Conservation (phyloP, 2,113 vertebrate species). For the Lethenteron reissneri region DNA sequence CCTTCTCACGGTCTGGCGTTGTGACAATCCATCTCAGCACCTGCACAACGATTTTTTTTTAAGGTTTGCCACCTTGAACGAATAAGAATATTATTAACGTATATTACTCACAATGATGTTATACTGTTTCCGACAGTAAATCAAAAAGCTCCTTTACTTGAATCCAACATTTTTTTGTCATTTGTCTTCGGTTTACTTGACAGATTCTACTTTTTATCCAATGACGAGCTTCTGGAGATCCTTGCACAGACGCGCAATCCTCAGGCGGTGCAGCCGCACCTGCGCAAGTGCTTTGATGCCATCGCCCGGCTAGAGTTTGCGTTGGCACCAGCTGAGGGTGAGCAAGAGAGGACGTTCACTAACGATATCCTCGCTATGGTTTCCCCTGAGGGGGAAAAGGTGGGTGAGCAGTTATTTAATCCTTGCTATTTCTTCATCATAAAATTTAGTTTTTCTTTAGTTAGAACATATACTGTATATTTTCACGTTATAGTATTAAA, state of each 20-base stretch:
- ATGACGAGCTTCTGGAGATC: conserved; percentile 53
- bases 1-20: too few species aligned
- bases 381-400: conserved; percentile 46
- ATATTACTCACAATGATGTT: too few species aligned
- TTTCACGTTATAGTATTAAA: neutral
- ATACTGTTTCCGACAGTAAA: neutral
- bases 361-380: conserved; percentile 49
- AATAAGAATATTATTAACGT: too few species aligned
- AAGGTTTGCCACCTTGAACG: too few species aligned
- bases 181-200: conserved; percentile 7
- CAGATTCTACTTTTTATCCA: conserved; percentile 61
- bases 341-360: conserved; percentile 29
- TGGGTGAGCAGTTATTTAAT: conserved; percentile 12
- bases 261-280: conserved; percentile 47
- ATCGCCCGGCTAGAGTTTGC: conserved; percentile 40
- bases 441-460: neutral
- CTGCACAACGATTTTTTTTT: too few species aligned
- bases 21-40: too few species aligned
- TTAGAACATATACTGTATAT: neutral
- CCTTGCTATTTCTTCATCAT: neutral
- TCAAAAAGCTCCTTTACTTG: neutral
- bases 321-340: conserved; percentile 17
- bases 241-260: conserved; percentile 51
- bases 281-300: conserved; percentile 54
- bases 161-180: neutral